These are phyloP conservation scores for Bombus cullumanus DNA, from an alignment of 1,140 invertebrate genomes.

Conservation along the genomic window DNA sequence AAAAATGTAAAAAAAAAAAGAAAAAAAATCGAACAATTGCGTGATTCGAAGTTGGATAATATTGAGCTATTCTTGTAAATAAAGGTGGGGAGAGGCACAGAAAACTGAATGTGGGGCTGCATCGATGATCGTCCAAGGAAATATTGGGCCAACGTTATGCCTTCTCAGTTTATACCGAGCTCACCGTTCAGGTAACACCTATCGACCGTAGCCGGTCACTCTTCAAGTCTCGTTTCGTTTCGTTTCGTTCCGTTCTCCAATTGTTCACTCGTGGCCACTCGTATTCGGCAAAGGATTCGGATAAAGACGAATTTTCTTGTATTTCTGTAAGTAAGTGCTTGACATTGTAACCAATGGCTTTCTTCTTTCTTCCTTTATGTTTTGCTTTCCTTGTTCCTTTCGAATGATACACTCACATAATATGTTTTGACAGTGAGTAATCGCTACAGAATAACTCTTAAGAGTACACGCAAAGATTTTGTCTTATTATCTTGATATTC, in stretches of 20 bases:
- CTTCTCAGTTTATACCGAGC: slow-evolving; percentile 72
- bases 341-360: not conserved
- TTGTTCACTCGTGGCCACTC: not conserved
- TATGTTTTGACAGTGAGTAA: not conserved
- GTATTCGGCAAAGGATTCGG: not conserved
- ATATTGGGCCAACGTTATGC: slow-evolving; percentile 39
- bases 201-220: slow-evolving; percentile 10
- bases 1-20: not conserved
- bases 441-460: not conserved
- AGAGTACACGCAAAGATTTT: not conserved
- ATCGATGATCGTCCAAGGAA: slow-evolving; percentile 39
- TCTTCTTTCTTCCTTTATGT: not conserved
- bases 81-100: not conserved
- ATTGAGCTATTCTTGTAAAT: not conserved
- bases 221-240: not conserved
- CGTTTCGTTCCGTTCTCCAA: not conserved
- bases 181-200: slow-evolving; percentile 58
- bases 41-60: not conserved
- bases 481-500: not conserved
- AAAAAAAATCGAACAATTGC: not conserved
- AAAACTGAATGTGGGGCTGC: slow-evolving; percentile 12
- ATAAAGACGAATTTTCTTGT: too few species aligned
- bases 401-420: not conserved
- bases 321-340: not conserved
- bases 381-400: not conserved